Evolutionary conservation across 2,888 invertebrate species (phyloP).

Genomic region (Cephus rjabovi): DNA sequence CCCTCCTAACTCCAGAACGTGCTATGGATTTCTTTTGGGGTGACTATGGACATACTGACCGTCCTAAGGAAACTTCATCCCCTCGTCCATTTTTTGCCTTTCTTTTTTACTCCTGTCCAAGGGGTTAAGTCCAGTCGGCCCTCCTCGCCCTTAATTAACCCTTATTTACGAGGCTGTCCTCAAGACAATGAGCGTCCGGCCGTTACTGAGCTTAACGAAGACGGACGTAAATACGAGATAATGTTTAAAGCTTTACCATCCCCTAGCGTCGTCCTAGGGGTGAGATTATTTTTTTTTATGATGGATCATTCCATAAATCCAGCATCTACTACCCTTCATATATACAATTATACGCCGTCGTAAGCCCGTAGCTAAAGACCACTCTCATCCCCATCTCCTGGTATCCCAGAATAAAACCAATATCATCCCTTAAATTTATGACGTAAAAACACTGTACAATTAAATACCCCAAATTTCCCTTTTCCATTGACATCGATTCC

Average conservation of each 20-base stretch:
- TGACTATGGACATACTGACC: background rate
- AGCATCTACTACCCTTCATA: background rate
- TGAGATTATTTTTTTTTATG: background rate
- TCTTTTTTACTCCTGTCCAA: background rate
- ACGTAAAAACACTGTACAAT: background rate
- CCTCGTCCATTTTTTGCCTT: background rate
- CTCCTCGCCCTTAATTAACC: background rate
- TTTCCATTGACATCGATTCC: background rate
- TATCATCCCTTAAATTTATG: background rate
- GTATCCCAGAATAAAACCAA: background rate
- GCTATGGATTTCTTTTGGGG: background rate
- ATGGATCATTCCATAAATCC: background rate
- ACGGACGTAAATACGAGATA: background rate
- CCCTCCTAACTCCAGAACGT: background rate
- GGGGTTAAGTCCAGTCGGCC: background rate
- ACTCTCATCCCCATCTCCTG: background rate
- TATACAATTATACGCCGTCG: background rate
- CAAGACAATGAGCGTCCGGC: slow-evolving; percentile 4
- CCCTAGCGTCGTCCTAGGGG: background rate
- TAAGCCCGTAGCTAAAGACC: background rate
- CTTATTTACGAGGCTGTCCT: slow-evolving; percentile 11
- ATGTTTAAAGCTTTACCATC: background rate
- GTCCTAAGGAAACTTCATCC: background rate
- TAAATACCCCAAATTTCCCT: background rate
- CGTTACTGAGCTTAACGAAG: background rate